phyloP scores from a whole-genome alignment of 2,113 vertebrate genomes.

The Boulengeromyrus knoepffleri region DNA sequence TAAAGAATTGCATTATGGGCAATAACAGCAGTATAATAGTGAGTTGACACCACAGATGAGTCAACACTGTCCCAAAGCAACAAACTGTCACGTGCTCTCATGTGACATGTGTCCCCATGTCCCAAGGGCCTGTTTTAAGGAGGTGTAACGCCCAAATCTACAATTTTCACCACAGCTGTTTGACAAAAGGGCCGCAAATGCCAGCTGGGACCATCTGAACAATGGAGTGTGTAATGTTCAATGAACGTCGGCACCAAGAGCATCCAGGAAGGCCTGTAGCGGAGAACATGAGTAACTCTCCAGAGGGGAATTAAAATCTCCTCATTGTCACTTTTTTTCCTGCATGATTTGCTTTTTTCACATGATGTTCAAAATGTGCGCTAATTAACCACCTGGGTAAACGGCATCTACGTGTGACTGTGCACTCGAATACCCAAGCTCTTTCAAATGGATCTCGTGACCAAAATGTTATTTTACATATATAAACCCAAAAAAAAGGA shows the following conservation, averaged over 20 bases:
- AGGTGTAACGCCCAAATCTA: background rate
- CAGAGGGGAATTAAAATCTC: background rate
- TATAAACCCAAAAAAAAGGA: background rate
- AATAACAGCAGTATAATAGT: background rate
- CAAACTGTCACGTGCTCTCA: background rate
- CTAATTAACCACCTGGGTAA: background rate
- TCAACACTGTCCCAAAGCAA: background rate
- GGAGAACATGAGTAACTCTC: background rate
- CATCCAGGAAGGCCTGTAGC: background rate
- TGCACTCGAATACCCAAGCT: background rate
- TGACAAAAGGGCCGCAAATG: background rate
- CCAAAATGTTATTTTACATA: background rate
- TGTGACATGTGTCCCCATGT: background rate
- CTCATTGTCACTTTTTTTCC: background rate
- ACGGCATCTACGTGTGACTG: background rate
- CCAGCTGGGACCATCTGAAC: background rate
- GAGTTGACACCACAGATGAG: background rate
- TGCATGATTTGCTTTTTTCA: background rate
- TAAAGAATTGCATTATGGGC: background rate
- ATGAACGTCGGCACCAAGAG: background rate
- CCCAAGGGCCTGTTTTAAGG: background rate
- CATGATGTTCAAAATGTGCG: background rate
- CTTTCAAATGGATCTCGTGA: background rate
- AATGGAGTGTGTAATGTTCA: background rate
- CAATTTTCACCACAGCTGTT: background rate